Percentiles rank a stretch among this genome's conserved stretches.
Conservation (phyloP, 1,140 invertebrate species). For the Penaeus japonicus region DNA sequence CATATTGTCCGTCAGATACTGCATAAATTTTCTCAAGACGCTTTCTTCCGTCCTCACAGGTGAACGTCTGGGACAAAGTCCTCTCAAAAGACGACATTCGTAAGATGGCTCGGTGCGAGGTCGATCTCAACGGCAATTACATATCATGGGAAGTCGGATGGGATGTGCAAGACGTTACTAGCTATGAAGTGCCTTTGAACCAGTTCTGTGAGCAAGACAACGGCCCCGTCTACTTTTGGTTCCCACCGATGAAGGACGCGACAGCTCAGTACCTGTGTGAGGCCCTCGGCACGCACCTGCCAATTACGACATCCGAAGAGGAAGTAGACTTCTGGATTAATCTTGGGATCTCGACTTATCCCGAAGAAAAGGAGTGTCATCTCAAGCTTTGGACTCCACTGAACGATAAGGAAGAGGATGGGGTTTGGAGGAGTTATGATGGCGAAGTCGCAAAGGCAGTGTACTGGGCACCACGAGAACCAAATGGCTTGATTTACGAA, state of each 20-base stretch:
- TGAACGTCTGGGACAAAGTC: conserved; percentile 37
- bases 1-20: too few relatives aligned
- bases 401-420: not conserved
- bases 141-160: conserved; percentile 27
- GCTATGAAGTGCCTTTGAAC: not conserved
- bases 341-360: not conserved
- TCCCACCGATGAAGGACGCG: not conserved
- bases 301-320: not conserved
- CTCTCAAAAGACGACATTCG: not conserved
- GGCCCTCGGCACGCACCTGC: conserved; percentile 4
- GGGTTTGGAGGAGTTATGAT: conserved; percentile 20
- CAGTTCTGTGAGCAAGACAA: conserved; percentile 9
- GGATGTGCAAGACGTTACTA: conserved; percentile 13
- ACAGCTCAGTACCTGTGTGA: conserved; percentile 21
- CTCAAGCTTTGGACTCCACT: not conserved
- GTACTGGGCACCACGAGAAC: conserved; percentile 11
- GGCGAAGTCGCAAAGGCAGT: not conserved
- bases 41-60: not conserved
- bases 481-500: conserved; percentile 32
- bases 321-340: not conserved
- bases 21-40: not conserved
- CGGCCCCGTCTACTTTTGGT: conserved; percentile 3
- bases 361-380: not conserved
- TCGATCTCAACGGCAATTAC: conserved; percentile 23
- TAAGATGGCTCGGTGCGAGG: not conserved